Percentiles rank a stretch among this genome's conserved stretches.
Conservation (phyloP, 2,888 invertebrate genomes). For the Eilema griseolum region DNA sequence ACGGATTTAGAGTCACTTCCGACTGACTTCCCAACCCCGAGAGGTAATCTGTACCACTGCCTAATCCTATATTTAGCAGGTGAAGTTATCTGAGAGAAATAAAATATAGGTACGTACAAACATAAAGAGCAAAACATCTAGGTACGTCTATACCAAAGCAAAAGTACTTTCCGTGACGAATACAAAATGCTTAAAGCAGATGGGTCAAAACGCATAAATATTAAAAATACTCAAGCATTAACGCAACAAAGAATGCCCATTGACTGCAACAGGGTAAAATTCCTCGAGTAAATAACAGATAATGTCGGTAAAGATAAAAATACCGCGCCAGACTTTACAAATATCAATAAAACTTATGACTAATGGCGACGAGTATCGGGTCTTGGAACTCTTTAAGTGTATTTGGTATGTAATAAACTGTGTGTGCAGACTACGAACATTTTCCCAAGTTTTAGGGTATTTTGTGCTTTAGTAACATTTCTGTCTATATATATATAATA, state of each 20-base stretch:
- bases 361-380: slow-evolving; percentile 35
- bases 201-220: not conserved
- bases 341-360: slow-evolving; percentile 52
- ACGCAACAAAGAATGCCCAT: slow-evolving; percentile 1
- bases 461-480: not conserved
- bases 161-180: not conserved
- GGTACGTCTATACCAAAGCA: not conserved
- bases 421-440: not conserved
- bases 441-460: not conserved
- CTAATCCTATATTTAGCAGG: too few relatives aligned
- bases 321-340: slow-evolving; percentile 38
- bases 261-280: slow-evolving; percentile 22
- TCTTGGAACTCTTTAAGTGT: slow-evolving; percentile 41
- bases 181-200: not conserved
- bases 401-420: slow-evolving; percentile 1
- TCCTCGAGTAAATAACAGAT: slow-evolving; percentile 41
- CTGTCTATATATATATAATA: too few relatives aligned
- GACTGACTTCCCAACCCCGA: too few relatives aligned
- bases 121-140: not conserved
- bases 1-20: too few relatives aligned
- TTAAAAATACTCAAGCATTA: not conserved
- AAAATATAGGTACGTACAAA: too few relatives aligned
- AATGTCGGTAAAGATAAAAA: slow-evolving; percentile 45
- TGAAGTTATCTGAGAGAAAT: too few relatives aligned
- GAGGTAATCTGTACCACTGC: too few relatives aligned